Conservation (phyloP, 2,113 vertebrate genomes). For the Pituophis catenifer region DNA sequence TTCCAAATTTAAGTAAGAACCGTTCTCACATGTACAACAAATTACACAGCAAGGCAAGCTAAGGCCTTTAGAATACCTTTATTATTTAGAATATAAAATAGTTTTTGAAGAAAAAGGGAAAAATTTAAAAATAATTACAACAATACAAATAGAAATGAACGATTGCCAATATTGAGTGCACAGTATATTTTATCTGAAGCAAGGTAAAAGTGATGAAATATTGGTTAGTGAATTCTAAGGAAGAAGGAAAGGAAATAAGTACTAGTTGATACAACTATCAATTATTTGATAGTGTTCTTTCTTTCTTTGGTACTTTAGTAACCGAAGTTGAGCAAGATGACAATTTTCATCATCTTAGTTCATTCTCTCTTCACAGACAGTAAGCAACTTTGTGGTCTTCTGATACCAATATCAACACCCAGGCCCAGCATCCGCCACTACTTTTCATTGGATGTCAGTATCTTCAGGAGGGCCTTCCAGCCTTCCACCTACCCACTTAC, state of each 20-base stretch:
- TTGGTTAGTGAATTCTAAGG: background rate
- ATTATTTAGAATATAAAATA: background rate
- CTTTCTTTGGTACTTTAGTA: background rate
- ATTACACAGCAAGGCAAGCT: background rate
- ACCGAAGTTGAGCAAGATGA: background rate
- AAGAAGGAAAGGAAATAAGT: background rate
- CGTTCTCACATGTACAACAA: background rate
- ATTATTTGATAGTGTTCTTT: background rate
- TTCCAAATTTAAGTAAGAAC: background rate
- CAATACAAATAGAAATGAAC: background rate
- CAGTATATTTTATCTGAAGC: background rate
- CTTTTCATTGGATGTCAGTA: background rate
- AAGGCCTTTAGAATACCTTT: background rate
- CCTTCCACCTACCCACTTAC: background rate
- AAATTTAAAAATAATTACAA: background rate
- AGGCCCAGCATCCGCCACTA: background rate
- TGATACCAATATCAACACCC: background rate
- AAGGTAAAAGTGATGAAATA: background rate
- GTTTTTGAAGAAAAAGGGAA: background rate
- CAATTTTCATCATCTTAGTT: background rate
- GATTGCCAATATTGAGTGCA: background rate
- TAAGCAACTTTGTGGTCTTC: background rate
- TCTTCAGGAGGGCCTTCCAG: background rate
- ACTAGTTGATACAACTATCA: background rate
- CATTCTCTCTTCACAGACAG: background rate